Evolutionary conservation across 2,888 invertebrate genomes (phyloP).

Genomic region (Protodeltote pygarga): DNA sequence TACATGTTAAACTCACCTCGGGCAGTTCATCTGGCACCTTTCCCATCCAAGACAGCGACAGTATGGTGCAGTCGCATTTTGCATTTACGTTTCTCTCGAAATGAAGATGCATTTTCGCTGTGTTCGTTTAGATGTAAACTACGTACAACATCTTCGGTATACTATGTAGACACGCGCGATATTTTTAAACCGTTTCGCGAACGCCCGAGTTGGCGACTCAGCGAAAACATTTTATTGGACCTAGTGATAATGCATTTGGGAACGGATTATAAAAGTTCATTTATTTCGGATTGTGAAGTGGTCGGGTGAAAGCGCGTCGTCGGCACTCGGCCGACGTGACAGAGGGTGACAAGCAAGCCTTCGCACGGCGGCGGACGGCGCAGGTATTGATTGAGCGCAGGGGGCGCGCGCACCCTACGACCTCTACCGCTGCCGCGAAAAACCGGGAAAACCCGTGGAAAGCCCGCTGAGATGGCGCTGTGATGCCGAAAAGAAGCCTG

Average conservation of each 20-base stretch:
- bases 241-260: constrained; percentile 38
- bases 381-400: constrained; percentile 80
- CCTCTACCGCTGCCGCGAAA: constrained; percentile 65
- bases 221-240: constrained; percentile 60
- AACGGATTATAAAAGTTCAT: constrained; percentile 48
- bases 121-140: constrained; percentile 55
- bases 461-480: constrained; percentile 72
- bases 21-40: constrained; percentile 98
- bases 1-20: constrained; percentile 91
- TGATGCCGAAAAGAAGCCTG: constrained; percentile 13
- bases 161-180: constrained; percentile 51
- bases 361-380: constrained; percentile 61
- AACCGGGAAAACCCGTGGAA: constrained; percentile 69
- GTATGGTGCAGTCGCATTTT: constrained; percentile 97
- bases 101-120: constrained; percentile 95
- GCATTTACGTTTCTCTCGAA: constrained; percentile 97
- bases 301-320: constrained; percentile 57
- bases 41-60: constrained; percentile 99
- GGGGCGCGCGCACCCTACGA: constrained; percentile 61
- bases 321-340: constrained; percentile 69
- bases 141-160: constrained; percentile 46
- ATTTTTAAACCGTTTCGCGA: constrained; percentile 17
- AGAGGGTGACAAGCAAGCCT: constrained; percentile 73
- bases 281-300: constrained; percentile 39
- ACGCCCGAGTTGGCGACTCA: constrained; percentile 38